Evolutionary conservation across 1,140 invertebrate species (phyloP).

Genomic region (Melipona quadrifasciata): DNA sequence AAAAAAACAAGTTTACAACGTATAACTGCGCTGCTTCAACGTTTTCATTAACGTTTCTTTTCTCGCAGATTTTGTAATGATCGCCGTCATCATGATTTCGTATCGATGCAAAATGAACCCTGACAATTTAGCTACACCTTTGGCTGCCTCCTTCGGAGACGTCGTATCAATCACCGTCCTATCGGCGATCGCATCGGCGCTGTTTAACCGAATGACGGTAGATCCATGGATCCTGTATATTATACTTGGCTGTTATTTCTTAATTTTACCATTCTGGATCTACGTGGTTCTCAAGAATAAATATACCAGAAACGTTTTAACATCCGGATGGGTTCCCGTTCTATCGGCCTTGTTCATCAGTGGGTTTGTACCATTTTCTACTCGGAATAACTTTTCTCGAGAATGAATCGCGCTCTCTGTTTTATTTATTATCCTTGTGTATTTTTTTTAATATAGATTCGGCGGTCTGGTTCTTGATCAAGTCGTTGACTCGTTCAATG

Average conservation of each 20-base stretch:
- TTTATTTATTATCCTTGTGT: no score
- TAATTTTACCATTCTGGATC: slow-evolving; percentile 90
- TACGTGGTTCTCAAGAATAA: slow-evolving; percentile 89
- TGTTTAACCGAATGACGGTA: slow-evolving; percentile 85
- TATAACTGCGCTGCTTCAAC: not conserved
- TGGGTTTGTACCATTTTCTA: slow-evolving; percentile 83
- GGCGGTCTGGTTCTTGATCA: slow-evolving; percentile 91
- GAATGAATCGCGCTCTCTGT: not conserved
- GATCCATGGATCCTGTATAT: slow-evolving; percentile 85
- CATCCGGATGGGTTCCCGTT: slow-evolving; percentile 92
- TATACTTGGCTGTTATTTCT: slow-evolving; percentile 85
- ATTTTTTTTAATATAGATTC: slow-evolving; percentile 80
- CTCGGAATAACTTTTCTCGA: not conserved
- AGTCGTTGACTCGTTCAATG: slow-evolving; percentile 88
- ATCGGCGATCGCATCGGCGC: slow-evolving; percentile 87
- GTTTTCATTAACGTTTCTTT: not conserved
- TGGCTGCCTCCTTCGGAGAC: slow-evolving; percentile 97
- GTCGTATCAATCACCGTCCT: slow-evolving; percentile 93
- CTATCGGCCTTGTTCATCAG: slow-evolving; percentile 93
- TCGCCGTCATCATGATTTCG: slow-evolving; percentile 91
- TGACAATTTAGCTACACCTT: slow-evolving; percentile 97
- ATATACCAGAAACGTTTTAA: slow-evolving; percentile 90
- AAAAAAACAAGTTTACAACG: not conserved
- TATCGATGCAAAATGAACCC: slow-evolving; percentile 94
- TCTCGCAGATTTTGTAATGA: slow-evolving; percentile 91